Base-by-base conservation (phyloP, 2,113 vertebrate genomes). In the Origma solitaria region DNA sequence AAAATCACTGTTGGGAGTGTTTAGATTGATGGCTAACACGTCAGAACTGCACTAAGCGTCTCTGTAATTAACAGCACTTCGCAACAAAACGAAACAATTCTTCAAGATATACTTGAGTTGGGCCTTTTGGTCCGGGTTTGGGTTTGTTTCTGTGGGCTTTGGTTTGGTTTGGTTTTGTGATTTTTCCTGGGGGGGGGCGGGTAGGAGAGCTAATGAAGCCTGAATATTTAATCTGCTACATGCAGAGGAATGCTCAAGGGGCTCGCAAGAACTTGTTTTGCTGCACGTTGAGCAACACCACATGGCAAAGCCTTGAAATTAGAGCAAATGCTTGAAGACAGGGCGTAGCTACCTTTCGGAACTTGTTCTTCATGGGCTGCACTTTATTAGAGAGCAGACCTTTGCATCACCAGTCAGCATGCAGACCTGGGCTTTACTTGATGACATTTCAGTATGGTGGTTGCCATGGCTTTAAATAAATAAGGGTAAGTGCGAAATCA, bases 201-300 rank as follows among this genome's bases (percentile, higher is more conserved):
- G 8, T 1, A 4, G n/a, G 82, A 88, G 69, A 84, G 61, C 30
- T 75, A 92, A 79, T 0, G 2, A 95, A 80, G 42, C 28, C 58
- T 40, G 56, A 88, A n/a, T 82, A 85, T 82, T 80, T 91, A 37
- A 95, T 90, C 54, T 95, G 38, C 64, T 88, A 62, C 54, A 54
- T 13, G 37, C 1, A 1, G 31, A 82, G 47, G 71, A 96, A 97
- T 70, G 82, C 88, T 90, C 87, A 81, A 92, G 78, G 93, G 88
- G 66, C 92, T 91, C 1, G 13, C 64, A 95, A 88, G 82, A 95
- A 96, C 92, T 96, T 93, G 93, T 93, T 96, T 94, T 88, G 56
- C 85, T 88, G 66, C 89, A 76, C 71, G n/a, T 96, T 97, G 83
- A 94, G 92, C 95, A 97, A 94, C 80, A 94, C 42, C 86, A 94